A percentile compares a stretch with the other conserved stretches of the same genome.
Evolutionary conservation across 2,797 vertebrate species (phyloP).

Genomic region (Coluber constrictor): DNA sequence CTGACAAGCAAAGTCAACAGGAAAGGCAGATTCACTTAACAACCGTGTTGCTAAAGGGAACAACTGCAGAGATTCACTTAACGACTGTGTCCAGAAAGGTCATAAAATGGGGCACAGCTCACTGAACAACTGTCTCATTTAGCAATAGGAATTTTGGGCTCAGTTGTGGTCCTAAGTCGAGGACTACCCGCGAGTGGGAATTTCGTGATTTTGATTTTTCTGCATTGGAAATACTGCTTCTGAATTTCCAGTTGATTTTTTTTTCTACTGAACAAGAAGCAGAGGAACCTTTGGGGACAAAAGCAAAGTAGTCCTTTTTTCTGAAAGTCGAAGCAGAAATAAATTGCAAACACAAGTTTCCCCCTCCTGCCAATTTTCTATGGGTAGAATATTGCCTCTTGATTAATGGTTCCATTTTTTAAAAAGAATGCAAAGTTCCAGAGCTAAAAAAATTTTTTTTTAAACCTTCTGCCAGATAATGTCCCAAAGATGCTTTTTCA

Average conservation of each 20-base stretch:
- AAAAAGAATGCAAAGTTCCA: neutral
- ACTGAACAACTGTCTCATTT: too few species aligned
- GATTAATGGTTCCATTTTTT: neutral
- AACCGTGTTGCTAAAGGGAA: too few species aligned
- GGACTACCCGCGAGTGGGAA: neutral
- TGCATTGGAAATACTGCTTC: too few species aligned
- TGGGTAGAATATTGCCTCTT: neutral
- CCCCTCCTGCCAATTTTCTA: neutral
- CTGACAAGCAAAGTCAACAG: too few species aligned
- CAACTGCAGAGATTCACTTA: too few species aligned
- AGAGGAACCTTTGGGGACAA: neutral
- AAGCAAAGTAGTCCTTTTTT: neutral
- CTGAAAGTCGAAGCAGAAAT: neutral
- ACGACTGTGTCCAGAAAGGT: too few species aligned
- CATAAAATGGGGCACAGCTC: too few species aligned
- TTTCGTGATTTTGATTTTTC: neutral
- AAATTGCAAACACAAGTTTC: neutral
- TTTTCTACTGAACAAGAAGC: neutral
- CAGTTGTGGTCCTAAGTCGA: too few species aligned
- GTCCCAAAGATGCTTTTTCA: too few species aligned
- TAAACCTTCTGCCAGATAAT: neutral
- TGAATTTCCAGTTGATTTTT: too few species aligned
- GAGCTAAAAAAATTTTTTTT: neutral
- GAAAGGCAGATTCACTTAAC: too few species aligned
- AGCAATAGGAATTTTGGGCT: too few species aligned